Conservation (phyloP, 2,888 invertebrate species). For the Caenorhabditis sulstoni region DNA sequence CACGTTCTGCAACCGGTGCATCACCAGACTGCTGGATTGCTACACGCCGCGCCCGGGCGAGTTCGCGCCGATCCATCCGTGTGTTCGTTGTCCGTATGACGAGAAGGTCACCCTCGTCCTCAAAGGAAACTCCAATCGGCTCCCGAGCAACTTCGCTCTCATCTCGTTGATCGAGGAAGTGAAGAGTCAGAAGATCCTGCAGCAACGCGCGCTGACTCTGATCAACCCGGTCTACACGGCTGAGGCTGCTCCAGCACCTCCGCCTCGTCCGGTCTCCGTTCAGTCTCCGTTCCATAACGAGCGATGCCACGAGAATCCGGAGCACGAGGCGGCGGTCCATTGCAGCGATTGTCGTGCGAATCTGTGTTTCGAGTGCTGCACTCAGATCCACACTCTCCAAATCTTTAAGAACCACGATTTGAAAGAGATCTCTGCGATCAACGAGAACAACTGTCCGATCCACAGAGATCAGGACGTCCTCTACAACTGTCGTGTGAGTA, state of each 20-base stretch:
- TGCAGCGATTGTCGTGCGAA: slow-evolving; percentile 4
- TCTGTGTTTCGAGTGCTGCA: neutral
- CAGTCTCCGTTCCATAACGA: too few species aligned
- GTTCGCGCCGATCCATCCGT: too few species aligned
- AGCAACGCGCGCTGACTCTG: too few species aligned
- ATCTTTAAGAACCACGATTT: neutral
- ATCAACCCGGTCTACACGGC: too few species aligned
- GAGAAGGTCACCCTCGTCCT: neutral
- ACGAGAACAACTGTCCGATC: neutral
- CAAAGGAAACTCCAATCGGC: neutral
- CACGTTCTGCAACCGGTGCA: slow-evolving; percentile 1
- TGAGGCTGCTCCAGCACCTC: too few species aligned
- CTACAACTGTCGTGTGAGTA: neutral
- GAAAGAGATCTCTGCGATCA: neutral
- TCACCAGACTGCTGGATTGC: neutral
- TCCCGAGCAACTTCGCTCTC: slow-evolving; percentile 2
- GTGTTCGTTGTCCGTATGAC: slow-evolving; percentile 8
- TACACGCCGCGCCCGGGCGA: too few species aligned
- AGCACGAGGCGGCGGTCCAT: neutral
- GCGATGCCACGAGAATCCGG: slow-evolving; percentile 5
- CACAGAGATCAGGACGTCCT: neutral
- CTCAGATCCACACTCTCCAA: neutral
- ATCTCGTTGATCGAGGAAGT: neutral
- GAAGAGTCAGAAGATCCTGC: neutral
- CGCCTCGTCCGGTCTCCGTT: too few species aligned